Evolutionary conservation across 2,797 vertebrate species (phyloP).

Genomic region (Heterohyrax brucei): DNA sequence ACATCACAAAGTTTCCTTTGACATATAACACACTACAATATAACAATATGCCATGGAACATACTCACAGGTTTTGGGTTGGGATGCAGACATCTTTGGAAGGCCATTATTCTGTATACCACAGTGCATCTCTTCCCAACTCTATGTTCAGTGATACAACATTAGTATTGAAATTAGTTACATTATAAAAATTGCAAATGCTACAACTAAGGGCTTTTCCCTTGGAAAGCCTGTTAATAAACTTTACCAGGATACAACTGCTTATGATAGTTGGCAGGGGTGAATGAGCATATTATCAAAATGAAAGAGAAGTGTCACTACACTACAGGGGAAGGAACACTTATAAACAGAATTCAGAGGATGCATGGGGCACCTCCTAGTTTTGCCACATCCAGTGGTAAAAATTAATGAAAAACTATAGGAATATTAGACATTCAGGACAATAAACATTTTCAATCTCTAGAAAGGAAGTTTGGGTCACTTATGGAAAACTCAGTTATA

Average conservation of each 20-base stretch:
- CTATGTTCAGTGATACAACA: too few species aligned
- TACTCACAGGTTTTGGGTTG: not conserved
- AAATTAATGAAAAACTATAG: not conserved
- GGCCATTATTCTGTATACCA: too few species aligned
- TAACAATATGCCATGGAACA: not conserved
- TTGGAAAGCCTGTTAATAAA: too few species aligned
- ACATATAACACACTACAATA: not conserved
- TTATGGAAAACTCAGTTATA: conserved; percentile 9
- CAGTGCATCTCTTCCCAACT: too few species aligned
- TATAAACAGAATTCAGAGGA: conserved; percentile 31
- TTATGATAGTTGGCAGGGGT: not conserved
- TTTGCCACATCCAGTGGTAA: not conserved
- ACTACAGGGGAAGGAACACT: not conserved
- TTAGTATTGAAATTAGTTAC: too few species aligned
- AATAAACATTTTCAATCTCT: not conserved
- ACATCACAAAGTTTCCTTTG: conserved; percentile 1
- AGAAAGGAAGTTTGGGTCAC: conserved; percentile 40
- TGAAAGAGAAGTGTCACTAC: conserved; percentile 25
- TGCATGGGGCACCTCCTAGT: not conserved
- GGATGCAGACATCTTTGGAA: too few species aligned
- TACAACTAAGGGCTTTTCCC: too few species aligned
- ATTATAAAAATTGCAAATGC: too few species aligned
- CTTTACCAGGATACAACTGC: not conserved
- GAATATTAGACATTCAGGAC: not conserved
- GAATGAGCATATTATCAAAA: conserved; percentile 28